phyloP scores from a whole-genome alignment of 2,113 vertebrate genomes.

The Lagenorhynchus albirostris region DNA sequence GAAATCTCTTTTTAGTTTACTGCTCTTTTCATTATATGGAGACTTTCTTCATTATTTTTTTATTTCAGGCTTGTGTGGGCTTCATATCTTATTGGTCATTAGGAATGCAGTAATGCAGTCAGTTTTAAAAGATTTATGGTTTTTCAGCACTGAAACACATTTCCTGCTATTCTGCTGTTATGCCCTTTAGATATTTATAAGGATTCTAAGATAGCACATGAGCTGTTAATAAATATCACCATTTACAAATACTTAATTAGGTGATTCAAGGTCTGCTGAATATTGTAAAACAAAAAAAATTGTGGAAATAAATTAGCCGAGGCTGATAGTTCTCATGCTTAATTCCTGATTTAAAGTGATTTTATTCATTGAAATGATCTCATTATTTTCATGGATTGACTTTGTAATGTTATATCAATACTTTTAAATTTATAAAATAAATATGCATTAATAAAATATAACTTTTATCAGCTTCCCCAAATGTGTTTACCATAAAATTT shows the following conservation, averaged over 20 bases:
- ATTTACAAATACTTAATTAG: slow-evolving; percentile 29
- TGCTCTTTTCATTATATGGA: neutral
- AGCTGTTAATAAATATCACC: slow-evolving; percentile 52
- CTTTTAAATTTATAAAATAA: slow-evolving; percentile 6
- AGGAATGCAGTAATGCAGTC: neutral
- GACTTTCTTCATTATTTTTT: slow-evolving; percentile 23
- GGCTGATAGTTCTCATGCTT: neutral
- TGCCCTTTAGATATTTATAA: slow-evolving; percentile 31
- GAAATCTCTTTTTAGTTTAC: neutral
- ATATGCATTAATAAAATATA: neutral
- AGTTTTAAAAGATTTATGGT: slow-evolving; percentile 9
- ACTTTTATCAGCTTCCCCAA: neutral
- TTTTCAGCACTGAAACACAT: neutral
- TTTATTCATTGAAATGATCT: slow-evolving; percentile 9
- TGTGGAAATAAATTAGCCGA: slow-evolving; percentile 37
- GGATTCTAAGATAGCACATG: slow-evolving; percentile 26
- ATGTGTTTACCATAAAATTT: neutral
- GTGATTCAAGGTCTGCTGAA: slow-evolving; percentile 33
- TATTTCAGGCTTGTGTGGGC: neutral
- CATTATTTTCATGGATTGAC: neutral
- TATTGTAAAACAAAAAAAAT: slow-evolving; percentile 20
- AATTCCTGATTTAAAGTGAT: slow-evolving; percentile 17
- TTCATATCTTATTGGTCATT: neutral
- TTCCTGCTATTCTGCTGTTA: neutral
- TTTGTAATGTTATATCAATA: neutral